Conservation (phyloP, 2,113 vertebrate genomes). For the Pipra filicauda region DNA sequence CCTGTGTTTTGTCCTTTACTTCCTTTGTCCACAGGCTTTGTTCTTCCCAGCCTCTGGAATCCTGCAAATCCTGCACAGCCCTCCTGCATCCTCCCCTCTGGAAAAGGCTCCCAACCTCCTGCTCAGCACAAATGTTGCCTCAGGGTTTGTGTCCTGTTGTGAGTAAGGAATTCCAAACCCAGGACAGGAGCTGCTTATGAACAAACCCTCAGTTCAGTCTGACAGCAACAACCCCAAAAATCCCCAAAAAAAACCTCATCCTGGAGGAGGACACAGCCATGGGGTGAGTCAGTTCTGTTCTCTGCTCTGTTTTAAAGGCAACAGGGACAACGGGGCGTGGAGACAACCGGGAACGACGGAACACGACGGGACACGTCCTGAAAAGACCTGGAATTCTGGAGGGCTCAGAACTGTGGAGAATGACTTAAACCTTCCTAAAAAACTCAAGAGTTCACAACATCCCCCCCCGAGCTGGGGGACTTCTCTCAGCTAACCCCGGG, state of each 20-base stretch:
- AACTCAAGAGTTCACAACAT: not conserved
- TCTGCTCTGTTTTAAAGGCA: not conserved
- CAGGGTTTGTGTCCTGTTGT: not conserved
- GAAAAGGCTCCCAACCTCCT: rapidly evolving
- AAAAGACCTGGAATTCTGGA: not conserved
- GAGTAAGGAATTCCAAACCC: rapidly evolving
- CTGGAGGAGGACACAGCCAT: rapidly evolving
- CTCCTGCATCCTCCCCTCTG: not conserved
- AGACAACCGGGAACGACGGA: not conserved
- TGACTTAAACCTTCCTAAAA: not conserved
- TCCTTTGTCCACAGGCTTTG: not conserved
- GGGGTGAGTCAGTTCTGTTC: rapidly evolving
- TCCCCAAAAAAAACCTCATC: not conserved
- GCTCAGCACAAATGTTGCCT: not conserved
- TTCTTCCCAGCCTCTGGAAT: not conserved
- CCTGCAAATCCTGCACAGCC: rapidly evolving
- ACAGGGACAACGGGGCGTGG: rapidly evolving
- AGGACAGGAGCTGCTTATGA: not conserved
- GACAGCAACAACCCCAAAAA: not conserved
- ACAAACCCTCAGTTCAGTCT: not conserved
- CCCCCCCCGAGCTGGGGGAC: not conserved
- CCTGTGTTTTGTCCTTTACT: not conserved
- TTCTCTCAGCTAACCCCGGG: not conserved
- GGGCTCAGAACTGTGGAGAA: not conserved
- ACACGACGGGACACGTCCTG: not conserved